A percentile compares a stretch with the other conserved stretches of the same genome.
These are phyloP conservation scores for Lucilia sericata DNA, from an alignment of 1,140 invertebrate genomes.

Conservation along the genomic window DNA sequence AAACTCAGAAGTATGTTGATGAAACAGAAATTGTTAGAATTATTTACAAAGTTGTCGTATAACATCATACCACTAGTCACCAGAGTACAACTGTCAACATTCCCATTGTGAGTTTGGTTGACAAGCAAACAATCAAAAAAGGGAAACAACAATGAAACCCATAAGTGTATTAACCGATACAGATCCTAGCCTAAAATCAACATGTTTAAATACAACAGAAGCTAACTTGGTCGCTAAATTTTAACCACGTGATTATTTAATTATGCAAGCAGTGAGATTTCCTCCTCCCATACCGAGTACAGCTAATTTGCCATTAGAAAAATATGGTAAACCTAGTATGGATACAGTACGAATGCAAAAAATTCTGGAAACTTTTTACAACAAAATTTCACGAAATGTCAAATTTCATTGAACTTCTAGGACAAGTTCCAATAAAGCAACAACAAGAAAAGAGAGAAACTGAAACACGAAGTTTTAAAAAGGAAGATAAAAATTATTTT, in stretches of 20 bases:
- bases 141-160: not conserved
- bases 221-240: not conserved
- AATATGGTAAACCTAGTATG: constrained; percentile 23
- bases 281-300: not conserved
- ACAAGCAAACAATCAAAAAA: not conserved
- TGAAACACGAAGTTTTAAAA: not conserved
- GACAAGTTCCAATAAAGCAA: not conserved
- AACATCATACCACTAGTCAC: not conserved
- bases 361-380: constrained; percentile 23
- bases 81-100: constrained; percentile 9
- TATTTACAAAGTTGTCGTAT: constrained; percentile 33
- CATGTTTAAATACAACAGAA: not conserved
- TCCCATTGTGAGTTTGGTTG: not conserved
- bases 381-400: constrained; percentile 26
- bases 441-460: not conserved
- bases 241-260: constrained; percentile 42
- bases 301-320: not conserved
- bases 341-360: constrained; percentile 45
- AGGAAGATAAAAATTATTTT: not conserved
- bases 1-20: constrained; percentile 8
- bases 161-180: constrained; percentile 38
- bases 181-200: constrained; percentile 21
- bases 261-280: constrained; percentile 36
- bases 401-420: constrained; percentile 6
- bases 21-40: constrained; percentile 26